phyloP scores from a whole-genome alignment of 2,888 invertebrate genomes.

The Trachelus tabidus region DNA sequence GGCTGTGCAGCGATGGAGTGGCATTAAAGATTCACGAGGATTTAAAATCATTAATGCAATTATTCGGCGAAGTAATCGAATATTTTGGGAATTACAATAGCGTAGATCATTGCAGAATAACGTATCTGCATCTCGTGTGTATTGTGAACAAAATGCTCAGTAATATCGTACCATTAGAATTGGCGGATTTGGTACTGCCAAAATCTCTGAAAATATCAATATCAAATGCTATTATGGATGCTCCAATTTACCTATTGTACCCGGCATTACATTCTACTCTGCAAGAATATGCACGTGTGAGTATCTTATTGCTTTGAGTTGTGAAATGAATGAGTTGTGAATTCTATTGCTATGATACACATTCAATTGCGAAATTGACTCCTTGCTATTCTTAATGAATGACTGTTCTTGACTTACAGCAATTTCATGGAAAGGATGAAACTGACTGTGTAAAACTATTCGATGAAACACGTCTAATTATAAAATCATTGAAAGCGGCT shows the following conservation, averaged over 20 bases:
- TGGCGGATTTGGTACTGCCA: constrained; percentile 64
- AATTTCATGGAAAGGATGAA: constrained; percentile 61
- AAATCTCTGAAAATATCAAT: constrained; percentile 65
- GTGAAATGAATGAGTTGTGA: background rate
- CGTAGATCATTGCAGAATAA: constrained; percentile 59
- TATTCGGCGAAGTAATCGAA: constrained; percentile 68
- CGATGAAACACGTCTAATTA: constrained; percentile 63
- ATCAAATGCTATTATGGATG: constrained; percentile 64
- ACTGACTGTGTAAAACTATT: constrained; percentile 61
- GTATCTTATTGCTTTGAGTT: constrained; percentile 25
- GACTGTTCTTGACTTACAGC: constrained; percentile 46
- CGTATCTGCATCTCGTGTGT: constrained; percentile 67
- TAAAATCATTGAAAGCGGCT: constrained; percentile 66
- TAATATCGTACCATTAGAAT: constrained; percentile 64
- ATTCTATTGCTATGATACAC: background rate
- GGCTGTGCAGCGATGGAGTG: constrained; percentile 62
- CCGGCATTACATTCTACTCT: constrained; percentile 64
- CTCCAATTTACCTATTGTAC: constrained; percentile 66
- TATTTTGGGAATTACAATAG: constrained; percentile 44
- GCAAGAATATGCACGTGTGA: constrained; percentile 66
- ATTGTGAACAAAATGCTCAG: constrained; percentile 62
- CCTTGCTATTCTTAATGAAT: background rate
- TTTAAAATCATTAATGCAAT: constrained; percentile 64
- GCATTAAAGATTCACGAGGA: constrained; percentile 50
- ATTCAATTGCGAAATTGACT: background rate